These are phyloP conservation scores for Bombus haemorrhoidalis DNA, from an alignment of 1,140 invertebrate genomes.

Conservation along the genomic window DNA sequence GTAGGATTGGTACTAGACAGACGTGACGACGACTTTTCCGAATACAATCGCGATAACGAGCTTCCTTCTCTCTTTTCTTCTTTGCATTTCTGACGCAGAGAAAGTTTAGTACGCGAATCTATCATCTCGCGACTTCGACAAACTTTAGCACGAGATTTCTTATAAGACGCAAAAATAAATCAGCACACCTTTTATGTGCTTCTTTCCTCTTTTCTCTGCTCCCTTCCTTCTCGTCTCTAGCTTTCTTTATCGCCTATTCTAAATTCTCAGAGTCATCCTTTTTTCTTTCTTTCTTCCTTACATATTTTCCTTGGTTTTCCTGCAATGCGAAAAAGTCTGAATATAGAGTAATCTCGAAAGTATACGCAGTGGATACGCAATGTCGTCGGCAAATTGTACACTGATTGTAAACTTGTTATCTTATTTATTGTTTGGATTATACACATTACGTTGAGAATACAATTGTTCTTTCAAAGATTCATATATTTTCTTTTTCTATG, in stretches of 20 bases:
- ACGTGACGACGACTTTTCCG: constrained; percentile 45
- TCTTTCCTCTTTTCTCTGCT: neutral
- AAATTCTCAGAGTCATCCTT: neutral
- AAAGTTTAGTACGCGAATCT: neutral
- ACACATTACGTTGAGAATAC: constrained; percentile 34
- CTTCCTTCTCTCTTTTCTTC: constrained; percentile 15
- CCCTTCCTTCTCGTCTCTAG: neutral
- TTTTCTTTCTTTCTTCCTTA: neutral
- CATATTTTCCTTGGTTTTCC: neutral
- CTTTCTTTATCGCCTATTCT: neutral
- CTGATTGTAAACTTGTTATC: constrained; percentile 28
- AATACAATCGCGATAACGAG: constrained; percentile 58
- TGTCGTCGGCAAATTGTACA: neutral
- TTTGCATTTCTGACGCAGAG: neutral
- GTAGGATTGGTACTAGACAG: constrained; percentile 29
- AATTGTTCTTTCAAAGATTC: constrained; percentile 37
- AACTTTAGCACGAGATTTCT: constrained; percentile 15
- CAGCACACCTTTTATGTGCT: neutral
- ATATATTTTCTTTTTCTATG: neutral
- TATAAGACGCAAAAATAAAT: neutral
- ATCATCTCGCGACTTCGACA: neutral
- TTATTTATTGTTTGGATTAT: constrained; percentile 42
- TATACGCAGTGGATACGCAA: neutral
- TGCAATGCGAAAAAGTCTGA: neutral
- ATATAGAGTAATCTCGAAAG: neutral